A percentile compares a stretch with the other conserved stretches of the same genome.
Evolutionary conservation across 2,113 vertebrate genomes (phyloP).

Genomic region (Poeciliopsis occidentalis): DNA sequence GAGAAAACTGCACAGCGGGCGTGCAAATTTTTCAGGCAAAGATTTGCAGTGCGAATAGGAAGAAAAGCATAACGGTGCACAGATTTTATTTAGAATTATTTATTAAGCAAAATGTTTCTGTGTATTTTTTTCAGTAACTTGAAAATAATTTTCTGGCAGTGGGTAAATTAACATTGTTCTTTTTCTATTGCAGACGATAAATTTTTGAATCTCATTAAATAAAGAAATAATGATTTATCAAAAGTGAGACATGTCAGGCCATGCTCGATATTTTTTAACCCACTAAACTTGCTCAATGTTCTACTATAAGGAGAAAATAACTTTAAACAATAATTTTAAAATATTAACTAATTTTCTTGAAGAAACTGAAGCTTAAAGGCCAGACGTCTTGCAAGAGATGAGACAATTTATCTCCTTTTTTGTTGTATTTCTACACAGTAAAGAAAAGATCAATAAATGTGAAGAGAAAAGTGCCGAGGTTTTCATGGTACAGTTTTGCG

Average conservation of each 20-base stretch:
- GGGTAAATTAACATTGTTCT: slow-evolving; percentile 7
- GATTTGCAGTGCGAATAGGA: slow-evolving; percentile 18
- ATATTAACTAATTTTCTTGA: not conserved
- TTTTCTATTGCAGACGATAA: not conserved
- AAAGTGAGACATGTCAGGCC: not conserved
- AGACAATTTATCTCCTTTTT: not conserved
- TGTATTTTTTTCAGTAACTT: slow-evolving; percentile 1
- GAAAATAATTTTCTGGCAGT: slow-evolving; percentile 9
- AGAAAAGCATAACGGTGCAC: slow-evolving; percentile 11
- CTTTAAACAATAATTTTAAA: not conserved
- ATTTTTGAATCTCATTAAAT: not conserved
- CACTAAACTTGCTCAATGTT: not conserved
- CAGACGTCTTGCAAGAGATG: not conserved
- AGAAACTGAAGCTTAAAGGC: not conserved
- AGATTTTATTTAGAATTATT: slow-evolving; percentile 9
- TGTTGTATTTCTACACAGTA: not conserved
- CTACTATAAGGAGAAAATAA: not conserved
- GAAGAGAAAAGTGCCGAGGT: not conserved
- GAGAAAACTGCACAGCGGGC: slow-evolving; percentile 38
- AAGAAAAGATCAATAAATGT: slow-evolving; percentile 4
- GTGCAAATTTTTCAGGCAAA: slow-evolving; percentile 31
- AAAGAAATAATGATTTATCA: slow-evolving; percentile 4
- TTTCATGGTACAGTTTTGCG: not conserved
- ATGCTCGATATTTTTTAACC: slow-evolving; percentile 1
- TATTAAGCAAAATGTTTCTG: not conserved